phyloP scores from a whole-genome alignment of 2,797 vertebrate species.

The Alcedo atthis region DNA sequence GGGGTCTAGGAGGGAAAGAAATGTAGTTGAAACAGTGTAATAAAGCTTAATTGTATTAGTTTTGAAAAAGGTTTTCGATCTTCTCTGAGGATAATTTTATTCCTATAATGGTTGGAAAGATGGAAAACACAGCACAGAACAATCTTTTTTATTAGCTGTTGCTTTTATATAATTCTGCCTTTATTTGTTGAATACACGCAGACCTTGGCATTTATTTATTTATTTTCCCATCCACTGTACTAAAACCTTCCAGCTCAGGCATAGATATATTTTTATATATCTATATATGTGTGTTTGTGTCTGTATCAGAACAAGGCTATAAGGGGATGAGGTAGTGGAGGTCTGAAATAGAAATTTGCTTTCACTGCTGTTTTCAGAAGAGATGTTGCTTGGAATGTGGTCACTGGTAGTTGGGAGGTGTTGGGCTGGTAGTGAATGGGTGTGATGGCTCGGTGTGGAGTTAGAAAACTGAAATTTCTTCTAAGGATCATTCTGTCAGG shows the following conservation, averaged over 20 bases:
- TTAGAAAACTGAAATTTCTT: not conserved
- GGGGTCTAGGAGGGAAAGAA: slow-evolving; percentile 30
- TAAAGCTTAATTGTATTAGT: slow-evolving; percentile 77
- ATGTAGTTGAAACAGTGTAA: slow-evolving; percentile 66
- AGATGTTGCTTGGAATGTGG: not conserved
- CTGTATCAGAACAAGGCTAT: not conserved
- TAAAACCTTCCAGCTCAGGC: slow-evolving; percentile 43
- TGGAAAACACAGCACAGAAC: slow-evolving; percentile 61
- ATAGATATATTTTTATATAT: not conserved
- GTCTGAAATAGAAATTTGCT: not conserved
- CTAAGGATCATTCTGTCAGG: not conserved
- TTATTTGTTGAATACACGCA: slow-evolving; percentile 73
- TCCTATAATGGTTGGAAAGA: slow-evolving; percentile 75
- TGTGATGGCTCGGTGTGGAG: not conserved
- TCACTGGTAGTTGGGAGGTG: not conserved
- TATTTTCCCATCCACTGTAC: slow-evolving; percentile 45
- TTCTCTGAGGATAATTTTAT: slow-evolving; percentile 78
- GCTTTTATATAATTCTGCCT: slow-evolving; percentile 78
- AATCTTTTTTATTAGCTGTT: slow-evolving; percentile 78
- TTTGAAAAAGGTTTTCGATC: slow-evolving; percentile 75
- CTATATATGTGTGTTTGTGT: not conserved
- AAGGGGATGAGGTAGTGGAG: not conserved
- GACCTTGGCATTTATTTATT: slow-evolving; percentile 74
- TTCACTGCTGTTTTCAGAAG: not conserved
- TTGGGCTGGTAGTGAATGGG: not conserved